phyloP scores from a whole-genome alignment of 64 coral and sea anemone species.

The Orbicella faveolata region DNA sequence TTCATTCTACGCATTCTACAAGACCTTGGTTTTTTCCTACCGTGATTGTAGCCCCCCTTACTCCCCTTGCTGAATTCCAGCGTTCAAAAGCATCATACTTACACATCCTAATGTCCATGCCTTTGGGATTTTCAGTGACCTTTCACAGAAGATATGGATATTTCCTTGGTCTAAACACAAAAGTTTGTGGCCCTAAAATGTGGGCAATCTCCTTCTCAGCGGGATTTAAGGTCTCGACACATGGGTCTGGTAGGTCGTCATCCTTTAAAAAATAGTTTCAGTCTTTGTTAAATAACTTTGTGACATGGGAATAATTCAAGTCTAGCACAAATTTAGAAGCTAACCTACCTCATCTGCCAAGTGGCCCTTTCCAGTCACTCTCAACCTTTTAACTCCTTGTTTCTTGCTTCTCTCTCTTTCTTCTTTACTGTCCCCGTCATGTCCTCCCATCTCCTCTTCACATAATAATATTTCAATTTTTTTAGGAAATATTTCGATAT shows the following conservation, averaged over 20 bases:
- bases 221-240: not conserved
- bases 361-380: not conserved
- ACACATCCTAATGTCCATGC: no score
- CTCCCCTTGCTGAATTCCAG: no score
- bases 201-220: constrained; percentile 1
- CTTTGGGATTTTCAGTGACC: no score
- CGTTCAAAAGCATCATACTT: no score
- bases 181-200: constrained; percentile 12
- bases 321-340: not conserved
- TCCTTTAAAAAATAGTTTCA: constrained; percentile 13
- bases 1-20: no score
- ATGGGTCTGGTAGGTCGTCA: not conserved
- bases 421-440: no score
- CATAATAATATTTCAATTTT: not conserved
- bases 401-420: not conserved
- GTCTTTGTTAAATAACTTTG: constrained; percentile 1
- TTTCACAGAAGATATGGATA: no score
- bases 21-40: no score
- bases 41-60: no score
- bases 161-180: not conserved
- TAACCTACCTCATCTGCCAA: constrained; percentile 7
- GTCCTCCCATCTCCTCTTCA: no score
- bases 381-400: constrained; percentile 19
- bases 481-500: no score
- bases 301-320: not conserved